Base-by-base conservation (phyloP, 2,888 invertebrate genomes). In the Campopleginae sp. region DNA sequence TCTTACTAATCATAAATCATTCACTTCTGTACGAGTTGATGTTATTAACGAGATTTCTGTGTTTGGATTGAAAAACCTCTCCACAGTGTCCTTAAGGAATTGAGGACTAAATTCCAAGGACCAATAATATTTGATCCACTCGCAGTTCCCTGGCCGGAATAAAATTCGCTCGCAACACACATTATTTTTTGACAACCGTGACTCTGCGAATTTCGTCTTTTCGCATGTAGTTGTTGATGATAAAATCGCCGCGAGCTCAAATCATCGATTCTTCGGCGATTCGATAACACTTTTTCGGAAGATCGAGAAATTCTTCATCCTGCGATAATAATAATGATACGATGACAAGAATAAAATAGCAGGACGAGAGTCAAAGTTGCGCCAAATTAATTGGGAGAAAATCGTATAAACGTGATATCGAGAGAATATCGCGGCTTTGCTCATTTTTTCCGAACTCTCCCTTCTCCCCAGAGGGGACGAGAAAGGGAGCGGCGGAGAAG, bases 341-440 rank as follows among this genome's bases (percentile, higher is more conserved):
- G 54, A 19, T 65, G 51, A 58, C 48, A 51, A 63, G 65, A 66
- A 82, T 23, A 27, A 77, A 76, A 75, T 78, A 19, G 63, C 46
- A 63, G 63, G 70, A 75, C 70, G 65, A 44, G 17, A 78, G 8
- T 74, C 19, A 7, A 46, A 33, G 66, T 46, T 74, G 31, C 79
- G 46, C 70, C 54, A 82, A 85, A 85, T 85, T 85, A 85, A 85
- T 85, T 85, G 82, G 85, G 79, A 75, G 82, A 85, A 75, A 79
- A 71, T 76, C 77, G 84, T 79, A 79, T 63, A 23, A 70, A 66
- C 54, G 82, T 65, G 85, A 81, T 85, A 85, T 85, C 82, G 79
- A 79, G 42, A 79, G 82, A 79, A 82, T 85, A 82, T 79, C 82
- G 70, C 70, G 68, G 46, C 27, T 84, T 78, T 63, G 58, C 77